These are phyloP conservation scores for Cryptoprocta ferox DNA, from an alignment of 2,797 vertebrate genomes.

Conservation along the genomic window DNA sequence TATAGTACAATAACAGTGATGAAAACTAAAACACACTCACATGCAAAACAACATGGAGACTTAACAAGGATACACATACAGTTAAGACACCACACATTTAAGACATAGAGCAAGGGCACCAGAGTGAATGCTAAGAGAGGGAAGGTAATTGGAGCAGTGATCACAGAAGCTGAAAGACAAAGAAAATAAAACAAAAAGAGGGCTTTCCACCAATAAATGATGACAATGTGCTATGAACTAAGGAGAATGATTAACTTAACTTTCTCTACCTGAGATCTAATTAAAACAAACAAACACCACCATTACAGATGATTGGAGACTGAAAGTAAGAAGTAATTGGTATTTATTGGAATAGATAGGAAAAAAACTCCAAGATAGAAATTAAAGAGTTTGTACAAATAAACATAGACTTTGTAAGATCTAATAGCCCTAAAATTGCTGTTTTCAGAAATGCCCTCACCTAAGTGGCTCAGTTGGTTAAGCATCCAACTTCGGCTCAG, in stretches of 20 bases:
- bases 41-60: neutral
- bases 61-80: neutral
- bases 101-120: conserved; percentile 18
- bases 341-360: neutral
- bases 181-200: neutral
- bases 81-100: conserved; percentile 26
- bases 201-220: neutral
- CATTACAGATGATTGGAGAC: conserved; percentile 13
- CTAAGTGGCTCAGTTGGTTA: no score
- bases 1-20: neutral
- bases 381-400: conserved; percentile 22
- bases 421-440: neutral
- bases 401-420: neutral
- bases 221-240: neutral
- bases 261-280: conserved; percentile 40
- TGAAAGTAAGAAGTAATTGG: conserved; percentile 23
- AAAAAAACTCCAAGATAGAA: neutral
- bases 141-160: neutral
- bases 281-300: conserved; percentile 47
- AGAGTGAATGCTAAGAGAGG: neutral
- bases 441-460: neutral
- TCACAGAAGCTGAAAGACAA: conserved; percentile 34
- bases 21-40: conserved; percentile 40
- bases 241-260: conserved; percentile 17
- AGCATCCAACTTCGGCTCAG: no score